phyloP scores from a whole-genome alignment of 2,797 vertebrate species.

The Xiphorhynchus erythropygius region DNA sequence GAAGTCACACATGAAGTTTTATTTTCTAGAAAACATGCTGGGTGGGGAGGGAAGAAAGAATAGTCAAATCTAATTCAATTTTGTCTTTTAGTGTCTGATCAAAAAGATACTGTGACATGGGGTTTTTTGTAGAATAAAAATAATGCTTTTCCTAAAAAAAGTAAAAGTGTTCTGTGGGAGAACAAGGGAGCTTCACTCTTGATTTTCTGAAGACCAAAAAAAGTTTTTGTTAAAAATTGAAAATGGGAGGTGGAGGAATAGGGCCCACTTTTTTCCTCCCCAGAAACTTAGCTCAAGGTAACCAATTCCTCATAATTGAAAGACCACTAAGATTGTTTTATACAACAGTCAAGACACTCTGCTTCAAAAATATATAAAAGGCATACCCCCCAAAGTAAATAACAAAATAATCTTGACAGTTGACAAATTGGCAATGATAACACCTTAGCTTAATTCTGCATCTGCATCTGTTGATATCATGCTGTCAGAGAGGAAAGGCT shows the following conservation, averaged over 20 bases:
- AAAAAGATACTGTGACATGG: neutral
- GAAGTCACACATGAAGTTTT: neutral
- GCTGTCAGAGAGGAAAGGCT: neutral
- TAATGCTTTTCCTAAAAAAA: neutral
- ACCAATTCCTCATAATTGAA: neutral
- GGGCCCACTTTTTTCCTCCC: neutral
- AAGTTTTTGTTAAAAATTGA: neutral
- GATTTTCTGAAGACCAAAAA: neutral
- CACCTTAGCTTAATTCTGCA: neutral
- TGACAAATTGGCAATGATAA: neutral
- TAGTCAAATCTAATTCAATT: neutral
- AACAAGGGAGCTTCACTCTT: neutral
- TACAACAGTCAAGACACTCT: neutral
- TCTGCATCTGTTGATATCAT: neutral
- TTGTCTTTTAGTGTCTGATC: neutral
- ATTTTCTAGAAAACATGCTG: neutral
- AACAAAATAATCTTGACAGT: neutral
- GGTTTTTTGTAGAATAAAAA: neutral
- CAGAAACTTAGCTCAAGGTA: neutral
- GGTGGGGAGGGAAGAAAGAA: neutral
- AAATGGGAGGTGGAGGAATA: neutral
- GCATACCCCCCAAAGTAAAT: neutral
- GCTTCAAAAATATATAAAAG: neutral
- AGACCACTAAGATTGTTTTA: neutral
- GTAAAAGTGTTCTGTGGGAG: neutral